A percentile compares a stretch with the other conserved stretches of the same genome.
These are phyloP conservation scores for Gasterosteus aculeatus DNA, from an alignment of 2,113 vertebrate genomes.

Conservation along the genomic window DNA sequence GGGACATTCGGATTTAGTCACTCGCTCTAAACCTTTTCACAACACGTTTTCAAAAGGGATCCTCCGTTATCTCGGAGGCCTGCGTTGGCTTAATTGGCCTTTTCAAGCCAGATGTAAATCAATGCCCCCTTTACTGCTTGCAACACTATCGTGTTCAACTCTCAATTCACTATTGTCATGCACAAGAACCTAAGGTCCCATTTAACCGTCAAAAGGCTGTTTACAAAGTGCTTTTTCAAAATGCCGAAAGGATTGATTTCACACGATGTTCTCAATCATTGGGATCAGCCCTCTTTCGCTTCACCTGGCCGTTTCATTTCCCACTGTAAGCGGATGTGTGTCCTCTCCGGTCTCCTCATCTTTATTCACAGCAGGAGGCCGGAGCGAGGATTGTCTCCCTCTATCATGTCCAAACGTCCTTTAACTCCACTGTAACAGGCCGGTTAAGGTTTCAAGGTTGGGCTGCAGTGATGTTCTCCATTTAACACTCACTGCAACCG, in stretches of 20 bases:
- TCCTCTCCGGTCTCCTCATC: conserved; percentile 69
- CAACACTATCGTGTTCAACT: neutral
- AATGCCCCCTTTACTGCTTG: conserved; percentile 35
- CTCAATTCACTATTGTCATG: neutral
- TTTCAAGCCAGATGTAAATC: conserved; percentile 50
- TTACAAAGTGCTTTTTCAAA: conserved; percentile 9
- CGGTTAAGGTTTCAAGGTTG: conserved; percentile 1
- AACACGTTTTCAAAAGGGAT: conserved; percentile 33
- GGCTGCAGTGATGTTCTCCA: conserved; percentile 21
- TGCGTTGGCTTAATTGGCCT: conserved; percentile 36
- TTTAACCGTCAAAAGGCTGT: neutral
- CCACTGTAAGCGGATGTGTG: conserved; percentile 52
- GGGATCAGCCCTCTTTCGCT: conserved; percentile 20
- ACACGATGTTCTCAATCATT: conserved; percentile 48
- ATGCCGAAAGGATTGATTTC: conserved; percentile 56
- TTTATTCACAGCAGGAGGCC: conserved; percentile 60
- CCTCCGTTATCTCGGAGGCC: conserved; percentile 38
- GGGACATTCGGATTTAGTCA: neutral
- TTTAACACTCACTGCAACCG: conserved; percentile 9
- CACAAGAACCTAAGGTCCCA: conserved; percentile 8
- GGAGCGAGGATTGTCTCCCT: conserved; percentile 59
- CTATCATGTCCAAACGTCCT: conserved; percentile 43
- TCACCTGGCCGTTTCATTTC: conserved; percentile 27
- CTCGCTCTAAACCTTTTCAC: neutral
- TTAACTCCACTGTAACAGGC: conserved; percentile 42